Evolutionary conservation across 2,888 invertebrate species (phyloP).

Genomic region (Eupelmus urozonus): DNA sequence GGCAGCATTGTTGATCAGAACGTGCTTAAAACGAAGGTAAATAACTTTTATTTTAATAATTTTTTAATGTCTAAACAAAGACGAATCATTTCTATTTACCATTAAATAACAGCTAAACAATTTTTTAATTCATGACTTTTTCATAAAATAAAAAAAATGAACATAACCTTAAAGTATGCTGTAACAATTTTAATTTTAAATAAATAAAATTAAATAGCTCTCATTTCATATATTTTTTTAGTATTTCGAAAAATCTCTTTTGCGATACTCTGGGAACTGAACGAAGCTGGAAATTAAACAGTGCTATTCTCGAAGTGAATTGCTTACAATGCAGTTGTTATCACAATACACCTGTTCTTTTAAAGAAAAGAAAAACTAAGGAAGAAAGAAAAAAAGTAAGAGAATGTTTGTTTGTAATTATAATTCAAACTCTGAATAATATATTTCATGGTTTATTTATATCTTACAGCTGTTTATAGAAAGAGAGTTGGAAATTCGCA

Average conservation of each 20-base stretch:
- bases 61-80: too few species aligned
- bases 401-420: background rate
- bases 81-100: too few species aligned
- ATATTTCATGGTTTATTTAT: conserved; percentile 35
- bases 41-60: conserved; percentile 44
- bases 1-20: conserved; percentile 64
- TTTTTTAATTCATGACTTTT: background rate
- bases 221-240: conserved; percentile 45
- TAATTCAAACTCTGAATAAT: background rate
- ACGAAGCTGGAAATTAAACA: conserved; percentile 44
- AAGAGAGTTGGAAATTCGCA: conserved; percentile 79
- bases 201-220: background rate
- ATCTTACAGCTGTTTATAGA: conserved; percentile 75
- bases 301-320: conserved; percentile 13
- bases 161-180: conserved; percentile 43
- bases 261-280: conserved; percentile 56
- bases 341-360: conserved; percentile 75
- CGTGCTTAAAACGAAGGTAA: conserved; percentile 64
- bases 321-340: conserved; percentile 61
- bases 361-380: conserved; percentile 81
- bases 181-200: background rate
- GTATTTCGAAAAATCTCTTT: conserved; percentile 57
- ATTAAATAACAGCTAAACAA: too few species aligned
- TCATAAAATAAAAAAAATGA: background rate
- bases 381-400: conserved; percentile 77